Percentiles rank a stretch among this genome's conserved stretches.
These are phyloP conservation scores for Baccha elongata DNA, from an alignment of 2,888 invertebrate species.

Conservation along the genomic window DNA sequence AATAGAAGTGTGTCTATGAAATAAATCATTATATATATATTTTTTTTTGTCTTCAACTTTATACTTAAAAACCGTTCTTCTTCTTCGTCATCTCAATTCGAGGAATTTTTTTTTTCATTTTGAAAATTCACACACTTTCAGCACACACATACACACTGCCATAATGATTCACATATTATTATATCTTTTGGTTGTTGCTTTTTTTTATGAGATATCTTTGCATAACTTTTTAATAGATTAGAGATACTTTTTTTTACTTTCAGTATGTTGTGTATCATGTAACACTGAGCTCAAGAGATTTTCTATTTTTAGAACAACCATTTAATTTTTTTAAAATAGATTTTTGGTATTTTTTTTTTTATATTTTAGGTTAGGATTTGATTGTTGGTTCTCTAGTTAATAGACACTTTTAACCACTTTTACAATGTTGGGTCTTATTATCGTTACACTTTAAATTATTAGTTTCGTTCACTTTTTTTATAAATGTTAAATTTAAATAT, in stretches of 20 bases:
- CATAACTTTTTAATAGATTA: constrained; percentile 59
- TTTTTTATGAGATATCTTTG: constrained; percentile 47
- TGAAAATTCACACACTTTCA: constrained; percentile 71
- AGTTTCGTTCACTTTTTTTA: constrained; percentile 40
- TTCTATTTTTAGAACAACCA: constrained; percentile 76
- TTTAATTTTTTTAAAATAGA: constrained; percentile 48
- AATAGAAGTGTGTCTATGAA: background rate
- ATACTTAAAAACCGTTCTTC: constrained; percentile 46
- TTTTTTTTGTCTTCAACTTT: constrained; percentile 14
- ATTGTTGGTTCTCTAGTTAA: constrained; percentile 10
- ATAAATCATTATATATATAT: constrained; percentile 8
- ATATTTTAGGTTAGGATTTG: constrained; percentile 54
- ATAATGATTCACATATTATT: constrained; percentile 54
- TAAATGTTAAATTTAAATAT: background rate
- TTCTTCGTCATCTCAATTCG: constrained; percentile 5
- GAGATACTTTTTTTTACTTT: constrained; percentile 51
- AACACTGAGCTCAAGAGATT: constrained; percentile 77
- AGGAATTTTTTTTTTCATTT: constrained; percentile 49
- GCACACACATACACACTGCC: constrained; percentile 33
- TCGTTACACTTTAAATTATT: background rate
- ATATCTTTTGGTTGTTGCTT: background rate
- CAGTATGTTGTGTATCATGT: constrained; percentile 76
- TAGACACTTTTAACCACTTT: constrained; percentile 14
- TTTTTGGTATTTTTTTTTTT: constrained; percentile 32
- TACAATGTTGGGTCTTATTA: background rate